These are phyloP conservation scores for Festucalex cinctus DNA, from an alignment of 2,113 vertebrate genomes.

Conservation along the genomic window DNA sequence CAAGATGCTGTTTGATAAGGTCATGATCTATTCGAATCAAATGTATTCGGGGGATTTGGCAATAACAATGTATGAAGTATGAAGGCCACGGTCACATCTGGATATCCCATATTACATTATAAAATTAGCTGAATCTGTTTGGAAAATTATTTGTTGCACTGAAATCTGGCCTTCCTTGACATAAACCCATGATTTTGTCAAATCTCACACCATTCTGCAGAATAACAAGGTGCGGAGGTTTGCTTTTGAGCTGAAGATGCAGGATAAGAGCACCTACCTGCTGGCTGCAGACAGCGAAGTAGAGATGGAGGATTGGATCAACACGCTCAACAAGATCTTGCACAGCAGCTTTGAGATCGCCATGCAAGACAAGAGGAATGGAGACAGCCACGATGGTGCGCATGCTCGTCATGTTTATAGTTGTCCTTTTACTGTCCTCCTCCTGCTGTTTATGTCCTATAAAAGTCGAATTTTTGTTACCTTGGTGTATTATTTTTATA, in stretches of 20 bases:
- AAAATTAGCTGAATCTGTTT: slow-evolving; percentile 26
- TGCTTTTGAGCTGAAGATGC: slow-evolving; percentile 98
- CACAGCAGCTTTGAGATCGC: slow-evolving; percentile 95
- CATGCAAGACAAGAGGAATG: slow-evolving; percentile 96
- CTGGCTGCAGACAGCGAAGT: slow-evolving; percentile 89
- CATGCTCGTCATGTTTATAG: not conserved
- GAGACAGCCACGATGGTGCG: slow-evolving; percentile 85
- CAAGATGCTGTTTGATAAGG: slow-evolving; percentile 16
- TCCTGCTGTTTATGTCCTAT: not conserved
- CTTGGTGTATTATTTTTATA: not conserved
- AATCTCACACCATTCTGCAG: slow-evolving; percentile 55
- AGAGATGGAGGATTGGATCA: slow-evolving; percentile 98
- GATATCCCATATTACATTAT: slow-evolving; percentile 25
- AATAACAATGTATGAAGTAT: slow-evolving; percentile 35
- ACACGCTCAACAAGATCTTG: slow-evolving; percentile 90
- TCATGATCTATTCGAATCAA: slow-evolving; percentile 8
- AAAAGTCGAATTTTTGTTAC: not conserved
- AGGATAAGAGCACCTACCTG: slow-evolving; percentile 96
- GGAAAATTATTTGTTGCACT: not conserved
- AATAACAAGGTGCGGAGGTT: slow-evolving; percentile 93
- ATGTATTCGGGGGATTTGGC: slow-evolving; percentile 18
- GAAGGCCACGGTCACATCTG: slow-evolving; percentile 21
- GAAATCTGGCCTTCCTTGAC: not conserved
- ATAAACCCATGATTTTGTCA: not conserved
- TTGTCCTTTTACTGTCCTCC: not conserved